Evolutionary conservation across 1,140 invertebrate species (phyloP), one percentile per base, ranked within the genome.

Genomic region (Rhagoletis pomonella): DNA sequence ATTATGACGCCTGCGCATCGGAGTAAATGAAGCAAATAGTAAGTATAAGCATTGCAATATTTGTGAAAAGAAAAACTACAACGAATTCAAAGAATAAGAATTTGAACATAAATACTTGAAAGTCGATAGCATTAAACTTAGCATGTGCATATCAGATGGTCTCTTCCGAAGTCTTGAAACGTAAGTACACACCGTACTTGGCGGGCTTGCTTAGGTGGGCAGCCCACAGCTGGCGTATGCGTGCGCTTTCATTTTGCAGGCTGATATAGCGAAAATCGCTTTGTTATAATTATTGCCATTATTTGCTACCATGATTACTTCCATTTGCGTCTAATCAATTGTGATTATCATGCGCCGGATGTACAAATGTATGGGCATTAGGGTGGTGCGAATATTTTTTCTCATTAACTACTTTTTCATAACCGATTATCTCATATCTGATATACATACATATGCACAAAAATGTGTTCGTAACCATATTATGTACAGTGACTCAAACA

Each of bases 251-350:
- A 55, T 50, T 12, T 0, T 55, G 17, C 73, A 81, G 50, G 50
- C 19, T 19, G 73, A 47, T n/a, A 47, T 47, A 29, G 29, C n/a
- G 69, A 12, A 14, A 73, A 73, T 42, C 73, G 44, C 73, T 81
- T 81, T 81, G 73, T 55, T 81, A 81, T 58, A 81, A 81, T 81
- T 81, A 81, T 81, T 81, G 73, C 47, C 47, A 81, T 81, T 81
- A 81, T 81, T 81, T 81, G 47, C 73, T 81, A 50, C 55, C 55
- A 29, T 81, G 47, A 81, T 81, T 81, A 17, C 55, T 81, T 19
- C 73, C 47, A 81, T 81, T 73, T 81, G 73, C 55, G 73, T 29
- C 10, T 55, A 55, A 55, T n/a, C 73, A 7, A 17, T 81, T 81
- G 47, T 50, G 44, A 81, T 81, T 81, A 81, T 81, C 73, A 81